Conservation (phyloP, 2,113 vertebrate genomes). For the Brienomyrus brachyistius region DNA sequence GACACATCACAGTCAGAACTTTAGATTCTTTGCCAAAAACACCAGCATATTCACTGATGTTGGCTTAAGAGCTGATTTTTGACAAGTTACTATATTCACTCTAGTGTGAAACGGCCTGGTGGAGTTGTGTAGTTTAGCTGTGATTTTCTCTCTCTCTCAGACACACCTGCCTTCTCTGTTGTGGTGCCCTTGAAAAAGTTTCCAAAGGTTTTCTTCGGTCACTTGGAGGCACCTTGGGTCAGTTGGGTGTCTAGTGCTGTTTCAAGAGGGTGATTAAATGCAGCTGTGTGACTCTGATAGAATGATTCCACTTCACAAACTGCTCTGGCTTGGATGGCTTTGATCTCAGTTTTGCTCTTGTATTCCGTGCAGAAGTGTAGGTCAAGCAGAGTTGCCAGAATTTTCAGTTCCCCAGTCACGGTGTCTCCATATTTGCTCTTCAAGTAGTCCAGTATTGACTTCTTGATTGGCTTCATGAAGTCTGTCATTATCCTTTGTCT, state of each 20-base stretch:
- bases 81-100: no score
- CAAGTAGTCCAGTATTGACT: not conserved
- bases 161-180: not conserved
- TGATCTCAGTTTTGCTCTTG: not conserved
- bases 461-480: not conserved
- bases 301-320: not conserved
- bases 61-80: no score
- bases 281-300: not conserved
- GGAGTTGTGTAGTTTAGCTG: not conserved
- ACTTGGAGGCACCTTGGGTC: not conserved
- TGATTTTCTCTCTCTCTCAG: not conserved
- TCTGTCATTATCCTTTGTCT: not conserved
- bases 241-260: not conserved
- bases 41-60: no score
- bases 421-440: not conserved
- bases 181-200: not conserved
- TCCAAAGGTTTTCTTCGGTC: not conserved
- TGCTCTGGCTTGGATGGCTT: not conserved
- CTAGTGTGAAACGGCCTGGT: not conserved
- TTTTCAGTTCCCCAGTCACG: not conserved
- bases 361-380: not conserved
- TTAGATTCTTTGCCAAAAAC: no score
- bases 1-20: no score
- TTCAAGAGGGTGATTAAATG: not conserved
- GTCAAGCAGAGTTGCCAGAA: not conserved